phyloP scores from a whole-genome alignment of 1,140 invertebrate species.

The Penaeus vannamei region DNA sequence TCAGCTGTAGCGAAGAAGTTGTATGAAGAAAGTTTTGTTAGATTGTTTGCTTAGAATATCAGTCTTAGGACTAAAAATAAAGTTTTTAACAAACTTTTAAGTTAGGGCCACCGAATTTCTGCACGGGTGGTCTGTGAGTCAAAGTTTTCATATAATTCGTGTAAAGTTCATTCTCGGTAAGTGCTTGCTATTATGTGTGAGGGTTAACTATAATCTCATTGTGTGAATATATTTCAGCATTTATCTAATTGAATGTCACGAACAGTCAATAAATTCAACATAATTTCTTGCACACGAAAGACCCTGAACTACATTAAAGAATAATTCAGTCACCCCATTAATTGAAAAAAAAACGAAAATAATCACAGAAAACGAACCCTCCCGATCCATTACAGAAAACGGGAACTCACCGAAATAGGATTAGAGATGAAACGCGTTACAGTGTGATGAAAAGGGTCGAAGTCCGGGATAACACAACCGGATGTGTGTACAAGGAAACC shows the following conservation, averaged over 20 bases:
- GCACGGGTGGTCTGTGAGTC: too few relatives aligned
- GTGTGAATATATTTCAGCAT: too few relatives aligned
- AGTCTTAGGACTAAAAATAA: neutral
- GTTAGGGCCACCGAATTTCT: too few relatives aligned
- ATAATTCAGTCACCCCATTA: neutral
- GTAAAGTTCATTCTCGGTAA: too few relatives aligned
- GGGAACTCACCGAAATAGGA: constrained; percentile 39
- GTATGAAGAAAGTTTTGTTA: neutral
- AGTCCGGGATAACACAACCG: constrained; percentile 84
- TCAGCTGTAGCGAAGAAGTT: constrained; percentile 4
- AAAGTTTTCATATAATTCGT: too few relatives aligned
- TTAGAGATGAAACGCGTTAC: constrained; percentile 74
- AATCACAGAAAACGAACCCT: neutral
- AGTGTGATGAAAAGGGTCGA: constrained; percentile 81
- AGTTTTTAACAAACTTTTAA: too few relatives aligned
- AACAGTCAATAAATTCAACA: too few relatives aligned
- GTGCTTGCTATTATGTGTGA: too few relatives aligned
- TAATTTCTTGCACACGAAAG: too few relatives aligned
- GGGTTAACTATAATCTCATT: too few relatives aligned
- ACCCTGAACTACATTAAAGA: too few relatives aligned
- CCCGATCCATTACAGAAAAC: neutral
- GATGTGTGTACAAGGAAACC: constrained; percentile 80
- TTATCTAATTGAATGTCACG: too few relatives aligned
- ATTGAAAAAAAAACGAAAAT: neutral
- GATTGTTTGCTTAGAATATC: neutral